Conservation (phyloP, 2,113 vertebrate genomes). For the Micronycteris hirsuta region DNA sequence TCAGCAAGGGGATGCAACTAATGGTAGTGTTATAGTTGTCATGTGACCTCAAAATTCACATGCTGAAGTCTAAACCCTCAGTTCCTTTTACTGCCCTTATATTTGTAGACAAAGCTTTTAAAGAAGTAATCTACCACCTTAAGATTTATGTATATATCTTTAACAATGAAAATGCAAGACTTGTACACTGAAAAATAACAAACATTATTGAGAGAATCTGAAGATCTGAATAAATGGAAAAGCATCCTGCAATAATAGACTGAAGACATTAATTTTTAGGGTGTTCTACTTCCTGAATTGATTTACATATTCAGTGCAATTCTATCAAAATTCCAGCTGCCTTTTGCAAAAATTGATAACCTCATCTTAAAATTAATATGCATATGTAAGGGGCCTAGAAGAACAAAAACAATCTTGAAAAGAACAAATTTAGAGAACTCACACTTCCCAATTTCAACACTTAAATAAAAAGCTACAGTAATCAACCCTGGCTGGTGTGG, state of each 20-base stretch:
- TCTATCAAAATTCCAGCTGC: not conserved
- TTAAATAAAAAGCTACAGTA: not conserved
- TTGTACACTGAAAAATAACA: not conserved
- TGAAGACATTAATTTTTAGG: not conserved
- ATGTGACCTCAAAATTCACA: not conserved
- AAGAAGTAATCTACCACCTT: not conserved
- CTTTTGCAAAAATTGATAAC: not conserved
- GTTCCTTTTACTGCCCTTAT: not conserved
- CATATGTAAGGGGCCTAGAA: not conserved
- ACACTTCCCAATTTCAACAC: not conserved
- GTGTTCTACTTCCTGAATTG: not conserved
- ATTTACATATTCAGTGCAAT: not conserved
- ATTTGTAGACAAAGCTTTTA: not conserved
- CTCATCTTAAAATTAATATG: not conserved
- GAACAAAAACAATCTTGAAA: not conserved
- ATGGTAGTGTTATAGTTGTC: not conserved
- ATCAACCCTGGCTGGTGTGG: too few species aligned
- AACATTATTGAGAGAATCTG: not conserved
- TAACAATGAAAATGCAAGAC: not conserved
- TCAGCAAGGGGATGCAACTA: fast-evolving
- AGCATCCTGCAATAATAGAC: not conserved
- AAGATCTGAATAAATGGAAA: not conserved
- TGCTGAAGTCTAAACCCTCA: not conserved
- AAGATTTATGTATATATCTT: not conserved
- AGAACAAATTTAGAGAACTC: not conserved